Conservation (phyloP, 1,140 invertebrate genomes). For the Homarus americanus region DNA sequence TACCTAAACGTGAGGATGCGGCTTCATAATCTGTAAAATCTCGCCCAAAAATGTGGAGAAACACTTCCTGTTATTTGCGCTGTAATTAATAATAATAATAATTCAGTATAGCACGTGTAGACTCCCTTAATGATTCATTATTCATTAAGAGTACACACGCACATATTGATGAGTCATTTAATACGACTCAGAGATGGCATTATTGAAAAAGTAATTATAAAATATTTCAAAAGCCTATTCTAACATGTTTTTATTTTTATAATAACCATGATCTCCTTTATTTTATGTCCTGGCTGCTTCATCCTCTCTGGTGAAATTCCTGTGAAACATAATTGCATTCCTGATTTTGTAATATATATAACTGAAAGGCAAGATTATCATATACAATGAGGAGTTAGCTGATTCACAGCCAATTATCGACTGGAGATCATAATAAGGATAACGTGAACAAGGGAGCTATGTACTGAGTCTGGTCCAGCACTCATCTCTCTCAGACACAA, state of each 20-base stretch:
- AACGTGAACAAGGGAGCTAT: too few species aligned
- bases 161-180: slow-evolving; percentile 2
- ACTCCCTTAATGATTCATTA: slow-evolving; percentile 32
- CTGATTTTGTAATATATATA: slow-evolving; percentile 22
- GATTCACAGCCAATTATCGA: too few species aligned
- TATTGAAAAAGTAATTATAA: too few species aligned
- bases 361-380: slow-evolving; percentile 7
- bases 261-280: too few species aligned
- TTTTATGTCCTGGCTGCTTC: background rate
- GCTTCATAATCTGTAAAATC: background rate
- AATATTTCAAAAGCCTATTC: too few species aligned
- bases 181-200: too few species aligned
- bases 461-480: too few species aligned
- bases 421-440: too few species aligned
- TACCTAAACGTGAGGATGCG: background rate
- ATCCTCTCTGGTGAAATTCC: background rate
- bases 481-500: too few species aligned
- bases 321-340: slow-evolving; percentile 26
- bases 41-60: background rate
- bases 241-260: too few species aligned
- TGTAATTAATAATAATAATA: slow-evolving; percentile 2
- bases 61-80: background rate
- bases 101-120: background rate
- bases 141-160: slow-evolving; percentile 24
- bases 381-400: too few species aligned